Evolutionary conservation across 2,113 vertebrate species (phyloP).

Genomic region (Pampusana beccarii): DNA sequence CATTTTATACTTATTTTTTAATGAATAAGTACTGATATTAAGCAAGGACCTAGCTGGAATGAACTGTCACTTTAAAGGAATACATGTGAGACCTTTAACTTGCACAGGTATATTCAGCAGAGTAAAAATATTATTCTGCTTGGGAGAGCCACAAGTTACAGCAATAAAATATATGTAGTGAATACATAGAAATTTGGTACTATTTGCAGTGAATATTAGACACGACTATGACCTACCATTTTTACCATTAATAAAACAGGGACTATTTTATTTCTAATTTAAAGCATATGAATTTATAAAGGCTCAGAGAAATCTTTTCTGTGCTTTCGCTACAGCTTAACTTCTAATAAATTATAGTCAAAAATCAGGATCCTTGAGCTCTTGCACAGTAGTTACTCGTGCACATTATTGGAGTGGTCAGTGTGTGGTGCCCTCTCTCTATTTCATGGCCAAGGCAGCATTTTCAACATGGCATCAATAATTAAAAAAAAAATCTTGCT

Average conservation of each 20-base stretch:
- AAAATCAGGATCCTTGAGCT: constrained; percentile 42
- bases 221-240: constrained; percentile 15
- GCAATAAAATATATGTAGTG: constrained; percentile 17
- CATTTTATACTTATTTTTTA: neutral
- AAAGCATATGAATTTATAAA: constrained; percentile 40
- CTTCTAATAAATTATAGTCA: constrained; percentile 29
- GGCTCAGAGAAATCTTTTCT: constrained; percentile 8
- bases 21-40: constrained; percentile 17
- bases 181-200: neutral
- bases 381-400: constrained; percentile 31
- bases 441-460: constrained; percentile 54
- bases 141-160: constrained; percentile 56
- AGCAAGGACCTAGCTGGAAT: constrained; percentile 17
- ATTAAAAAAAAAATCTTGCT: neutral
- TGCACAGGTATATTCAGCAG: constrained; percentile 3
- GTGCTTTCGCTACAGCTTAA: constrained; percentile 43
- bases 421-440: constrained; percentile 50
- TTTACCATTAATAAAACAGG: neutral
- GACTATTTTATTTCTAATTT: constrained; percentile 47
- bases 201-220: constrained; percentile 29
- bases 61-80: constrained; percentile 56
- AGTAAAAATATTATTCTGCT: constrained; percentile 62
- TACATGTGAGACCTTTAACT: constrained; percentile 48
- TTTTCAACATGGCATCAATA: constrained; percentile 48
- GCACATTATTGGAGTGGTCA: constrained; percentile 43